Base-by-base conservation (phyloP, 2,888 invertebrate genomes). In the Phyllotreta cruciferae region DNA sequence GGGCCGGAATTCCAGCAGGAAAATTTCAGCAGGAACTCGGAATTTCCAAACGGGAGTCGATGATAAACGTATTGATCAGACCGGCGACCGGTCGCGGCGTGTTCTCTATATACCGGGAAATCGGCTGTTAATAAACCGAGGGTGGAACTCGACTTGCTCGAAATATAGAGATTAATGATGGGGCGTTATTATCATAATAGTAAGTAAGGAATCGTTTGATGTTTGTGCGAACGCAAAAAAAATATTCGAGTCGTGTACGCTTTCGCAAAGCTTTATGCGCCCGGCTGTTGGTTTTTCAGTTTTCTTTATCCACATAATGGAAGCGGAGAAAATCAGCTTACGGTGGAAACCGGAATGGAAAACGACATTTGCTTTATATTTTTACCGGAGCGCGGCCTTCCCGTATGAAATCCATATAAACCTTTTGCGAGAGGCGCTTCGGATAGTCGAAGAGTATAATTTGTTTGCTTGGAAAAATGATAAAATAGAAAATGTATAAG, bases 11-110 rank as follows among this genome's bases (percentile, higher is more conserved):
- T 49, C n/a, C 49, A 49, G 49, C 49, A 52, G 52, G 52, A 52
- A 66, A 62, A 66, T 66, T 68, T 56, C 24, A 62, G 58, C 66
- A 66, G 67, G 70, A 69, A 69, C 57, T 58, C 56, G 67, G 68
- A 69, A 68, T 66, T 42, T 64, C 66, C 24, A 24, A 60, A 47
- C 67, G 60, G 66, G 70, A 70, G 63, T 66, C 63, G 65, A 68
- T 24, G 24, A 24, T 73, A 73, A 70, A 64, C 70, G 67, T 73
- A 63, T 66, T 56, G 63, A 63, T 66, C 62, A 61, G 58, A 44
- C 10, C 35, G 36, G 44, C 24, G 24, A 47, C 47, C 24, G n/a
- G 36, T 63, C 47, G 58, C 24, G 24, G 24, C 24, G 24, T 24
- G 24, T 24, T 24, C 24, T 1, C 24, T 24, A 24, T 24, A 24